Percentiles rank a stretch among this genome's conserved stretches.
Conservation (phyloP, 2,888 invertebrate genomes). For the Zelleria hepariella region DNA sequence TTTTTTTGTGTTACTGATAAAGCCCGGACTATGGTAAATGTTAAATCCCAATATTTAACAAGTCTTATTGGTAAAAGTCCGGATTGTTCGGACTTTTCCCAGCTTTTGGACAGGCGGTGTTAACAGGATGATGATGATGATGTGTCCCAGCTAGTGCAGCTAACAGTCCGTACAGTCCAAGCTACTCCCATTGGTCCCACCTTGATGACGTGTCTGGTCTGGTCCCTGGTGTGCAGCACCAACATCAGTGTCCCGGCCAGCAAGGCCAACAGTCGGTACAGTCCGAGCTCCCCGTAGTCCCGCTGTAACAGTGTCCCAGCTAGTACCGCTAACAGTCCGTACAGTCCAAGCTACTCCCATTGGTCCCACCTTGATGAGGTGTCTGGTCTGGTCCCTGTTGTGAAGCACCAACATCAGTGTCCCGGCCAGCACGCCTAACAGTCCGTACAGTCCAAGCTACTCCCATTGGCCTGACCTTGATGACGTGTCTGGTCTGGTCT, state of each 20-base stretch:
- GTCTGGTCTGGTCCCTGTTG: constrained; percentile 49
- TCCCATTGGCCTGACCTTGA: constrained; percentile 53
- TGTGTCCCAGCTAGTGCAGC: too few relatives aligned
- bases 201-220: constrained; percentile 67
- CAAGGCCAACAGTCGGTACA: constrained; percentile 72
- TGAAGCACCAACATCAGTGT: constrained; percentile 74
- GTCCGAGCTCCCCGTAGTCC: constrained; percentile 60
- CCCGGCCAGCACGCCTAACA: too few relatives aligned
- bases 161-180: too few relatives aligned
- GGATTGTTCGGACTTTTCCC: too few relatives aligned
- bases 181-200: constrained; percentile 32
- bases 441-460: too few relatives aligned
- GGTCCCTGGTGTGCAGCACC: constrained; percentile 63
- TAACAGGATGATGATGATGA: too few relatives aligned
- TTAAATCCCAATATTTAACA: too few relatives aligned
- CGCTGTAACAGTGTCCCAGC: constrained; percentile 50
- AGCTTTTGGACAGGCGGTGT: too few relatives aligned
- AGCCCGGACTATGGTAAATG: too few relatives aligned
- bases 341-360: too few relatives aligned
- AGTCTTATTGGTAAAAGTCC: too few relatives aligned
- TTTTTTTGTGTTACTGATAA: too few relatives aligned
- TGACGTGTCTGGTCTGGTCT: constrained; percentile 61
- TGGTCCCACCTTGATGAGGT: constrained; percentile 61
- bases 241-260: constrained; percentile 65
- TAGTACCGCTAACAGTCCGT: constrained; percentile 31